A percentile compares a stretch with the other conserved stretches of the same genome.
phyloP scores from a whole-genome alignment of 2,797 vertebrate genomes.

The Crocodylus rhombifer region DNA sequence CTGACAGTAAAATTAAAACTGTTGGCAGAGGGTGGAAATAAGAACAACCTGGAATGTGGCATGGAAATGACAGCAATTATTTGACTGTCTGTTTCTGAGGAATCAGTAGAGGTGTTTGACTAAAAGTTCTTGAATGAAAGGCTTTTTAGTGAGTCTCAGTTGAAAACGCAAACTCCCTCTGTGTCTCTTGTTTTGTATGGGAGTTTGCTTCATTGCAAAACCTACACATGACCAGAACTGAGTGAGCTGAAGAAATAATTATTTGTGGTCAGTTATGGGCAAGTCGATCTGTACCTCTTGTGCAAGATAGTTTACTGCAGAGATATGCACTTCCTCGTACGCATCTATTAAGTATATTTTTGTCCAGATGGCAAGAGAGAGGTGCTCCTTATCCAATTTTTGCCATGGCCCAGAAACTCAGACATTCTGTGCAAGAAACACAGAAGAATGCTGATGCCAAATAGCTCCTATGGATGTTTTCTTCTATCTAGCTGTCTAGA shows the following conservation, averaged over 20 bases:
- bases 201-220: fast-evolving
- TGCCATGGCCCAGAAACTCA: background rate
- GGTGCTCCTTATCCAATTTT: background rate
- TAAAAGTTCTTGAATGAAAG: conserved; percentile 4
- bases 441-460: too few relatives aligned
- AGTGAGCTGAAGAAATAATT: fast-evolving
- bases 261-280: background rate
- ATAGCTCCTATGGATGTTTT: background rate
- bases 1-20: conserved; percentile 16
- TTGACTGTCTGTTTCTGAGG: conserved; percentile 9
- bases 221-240: fast-evolving
- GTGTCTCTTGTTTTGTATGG: background rate
- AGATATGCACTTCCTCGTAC: fast-evolving
- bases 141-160: background rate
- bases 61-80: conserved; percentile 48
- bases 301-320: background rate
- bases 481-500: background rate
- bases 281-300: background rate
- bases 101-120: conserved; percentile 11
- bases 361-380: background rate
- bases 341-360: fast-evolving
- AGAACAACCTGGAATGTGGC: conserved; percentile 18
- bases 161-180: background rate
- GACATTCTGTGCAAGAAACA: background rate
- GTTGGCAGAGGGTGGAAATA: conserved; percentile 32